Percentiles rank a stretch among this genome's conserved stretches.
Conservation (phyloP, 2,797 vertebrate genomes). For the Centroberyx gerrardi region DNA sequence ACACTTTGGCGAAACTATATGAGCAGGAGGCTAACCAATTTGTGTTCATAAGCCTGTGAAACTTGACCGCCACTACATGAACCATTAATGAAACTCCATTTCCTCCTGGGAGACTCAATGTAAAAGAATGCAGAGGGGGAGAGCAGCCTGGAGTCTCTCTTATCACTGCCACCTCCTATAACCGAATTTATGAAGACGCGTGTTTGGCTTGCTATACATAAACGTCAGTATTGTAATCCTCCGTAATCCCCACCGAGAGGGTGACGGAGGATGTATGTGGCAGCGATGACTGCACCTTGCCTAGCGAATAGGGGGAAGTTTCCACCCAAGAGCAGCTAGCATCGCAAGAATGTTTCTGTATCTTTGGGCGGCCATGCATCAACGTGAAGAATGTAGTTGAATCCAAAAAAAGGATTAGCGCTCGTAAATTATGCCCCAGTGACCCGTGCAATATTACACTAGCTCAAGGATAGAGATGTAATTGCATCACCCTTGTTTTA, state of each 20-base stretch:
- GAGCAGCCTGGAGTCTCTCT: slow-evolving; percentile 42
- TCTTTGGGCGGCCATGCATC: slow-evolving; percentile 50
- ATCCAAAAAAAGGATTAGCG: slow-evolving; percentile 47
- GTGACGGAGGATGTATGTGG: slow-evolving; percentile 69
- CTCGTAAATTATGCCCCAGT: slow-evolving; percentile 45
- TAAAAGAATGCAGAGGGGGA: slow-evolving; percentile 57
- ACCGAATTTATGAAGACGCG: slow-evolving; percentile 69
- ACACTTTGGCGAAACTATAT: not conserved
- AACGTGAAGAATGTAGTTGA: slow-evolving; percentile 48
- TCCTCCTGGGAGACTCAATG: slow-evolving; percentile 38
- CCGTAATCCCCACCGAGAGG: slow-evolving; percentile 66
- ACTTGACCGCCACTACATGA: slow-evolving; percentile 26
- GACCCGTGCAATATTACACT: slow-evolving; percentile 11
- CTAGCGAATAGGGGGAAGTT: slow-evolving; percentile 18
- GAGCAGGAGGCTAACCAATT: slow-evolving; percentile 4
- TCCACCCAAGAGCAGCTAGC: slow-evolving; percentile 19
- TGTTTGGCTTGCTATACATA: slow-evolving; percentile 59
- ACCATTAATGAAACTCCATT: slow-evolving; percentile 43
- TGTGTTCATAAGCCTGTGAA: slow-evolving; percentile 35
- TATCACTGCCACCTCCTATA: slow-evolving; percentile 73
- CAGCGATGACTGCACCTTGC: slow-evolving; percentile 45
- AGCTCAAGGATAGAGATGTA: slow-evolving; percentile 18
- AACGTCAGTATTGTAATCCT: slow-evolving; percentile 71
- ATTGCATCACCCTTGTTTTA: slow-evolving; percentile 9
- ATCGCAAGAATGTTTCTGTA: slow-evolving; percentile 61